Evolutionary conservation across 2,797 vertebrate species (phyloP), one percentile per base, ranked within the genome.

Genomic region (Eupleurogrammus muticus): DNA sequence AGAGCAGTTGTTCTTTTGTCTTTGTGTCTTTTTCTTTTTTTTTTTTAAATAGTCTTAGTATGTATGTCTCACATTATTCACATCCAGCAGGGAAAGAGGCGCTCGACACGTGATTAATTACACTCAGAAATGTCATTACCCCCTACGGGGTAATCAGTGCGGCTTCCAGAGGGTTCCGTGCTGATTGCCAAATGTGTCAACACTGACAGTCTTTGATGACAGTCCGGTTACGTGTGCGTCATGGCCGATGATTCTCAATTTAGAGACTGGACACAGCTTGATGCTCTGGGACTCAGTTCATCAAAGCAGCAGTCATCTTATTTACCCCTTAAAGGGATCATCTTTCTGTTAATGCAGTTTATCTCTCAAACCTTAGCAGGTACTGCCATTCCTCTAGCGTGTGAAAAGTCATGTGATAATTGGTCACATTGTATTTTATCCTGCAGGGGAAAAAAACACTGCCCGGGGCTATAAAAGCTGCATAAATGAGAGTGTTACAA

Each of bases 181-280:
- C 83, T 82, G 84, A 85, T 85, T 87, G 85, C 77, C 80, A 84
- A 85, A 82, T 79, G 65, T 92, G 88, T 89, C 92, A 89, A 76
- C 81, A 76, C 75, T 85, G 87, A 77, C 81, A 85, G 79, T 77
- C 80, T 81, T 75, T 82, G 83, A 90, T 86, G 82, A 84, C 60
- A 58, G 85, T 72, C 82, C 55, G 54, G 87, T 84, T 82, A 75
- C 62, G 65, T 28, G 32, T 38, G 44, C 66, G 52, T 87, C 90
- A 84, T 52, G 61, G 81, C 62, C 20, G 67, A 90, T 89, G 85
- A 87, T 88, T 90, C 86, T 85, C 82, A 82, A 73, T 72, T 87
- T 85, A 72, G 63, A 82, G 70, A 80, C 72, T 34, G 32, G 70
- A 72, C 51, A 9, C 72, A 47, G 71, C 62, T 67, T 68, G 61